Conservation (phyloP, 2,113 vertebrate genomes). For the Canis aureus region DNA sequence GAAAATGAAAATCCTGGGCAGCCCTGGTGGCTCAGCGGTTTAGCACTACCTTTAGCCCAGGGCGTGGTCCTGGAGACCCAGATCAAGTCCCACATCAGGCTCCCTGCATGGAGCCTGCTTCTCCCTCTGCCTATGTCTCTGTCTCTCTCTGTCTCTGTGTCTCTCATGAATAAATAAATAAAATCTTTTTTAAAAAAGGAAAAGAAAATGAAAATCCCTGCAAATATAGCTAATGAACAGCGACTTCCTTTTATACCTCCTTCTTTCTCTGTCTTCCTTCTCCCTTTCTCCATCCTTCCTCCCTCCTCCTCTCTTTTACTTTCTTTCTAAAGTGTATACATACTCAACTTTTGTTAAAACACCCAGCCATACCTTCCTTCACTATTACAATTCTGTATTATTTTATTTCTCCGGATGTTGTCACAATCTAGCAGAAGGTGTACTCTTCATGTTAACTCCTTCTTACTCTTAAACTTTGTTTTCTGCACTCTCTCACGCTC, state of each 20-base stretch:
- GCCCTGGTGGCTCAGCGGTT: too few relatives aligned
- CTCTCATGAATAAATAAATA: too few relatives aligned
- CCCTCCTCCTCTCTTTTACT: accelerated
- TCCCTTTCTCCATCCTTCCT: not conserved
- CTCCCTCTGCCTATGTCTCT: too few relatives aligned
- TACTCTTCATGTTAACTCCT: not conserved
- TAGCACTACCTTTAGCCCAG: too few relatives aligned
- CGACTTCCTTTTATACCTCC: not conserved
- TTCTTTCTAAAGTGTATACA: not conserved
- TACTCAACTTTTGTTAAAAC: not conserved
- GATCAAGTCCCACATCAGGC: too few relatives aligned
- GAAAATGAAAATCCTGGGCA: not conserved
- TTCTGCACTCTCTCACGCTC: not conserved
- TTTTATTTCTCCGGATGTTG: not conserved
- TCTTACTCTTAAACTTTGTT: not conserved
- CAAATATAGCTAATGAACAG: not conserved
- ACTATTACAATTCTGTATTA: not conserved
- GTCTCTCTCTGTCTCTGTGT: too few relatives aligned
- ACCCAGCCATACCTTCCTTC: not conserved
- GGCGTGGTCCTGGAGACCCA: too few relatives aligned
- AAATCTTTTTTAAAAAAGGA: not conserved
- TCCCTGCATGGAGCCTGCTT: too few relatives aligned
- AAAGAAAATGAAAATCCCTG: not conserved
- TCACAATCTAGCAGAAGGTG: not conserved
- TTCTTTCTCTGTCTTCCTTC: accelerated